Evolutionary conservation across 2,113 vertebrate genomes (phyloP).

Genomic region (Mormyrus iriodes): DNA sequence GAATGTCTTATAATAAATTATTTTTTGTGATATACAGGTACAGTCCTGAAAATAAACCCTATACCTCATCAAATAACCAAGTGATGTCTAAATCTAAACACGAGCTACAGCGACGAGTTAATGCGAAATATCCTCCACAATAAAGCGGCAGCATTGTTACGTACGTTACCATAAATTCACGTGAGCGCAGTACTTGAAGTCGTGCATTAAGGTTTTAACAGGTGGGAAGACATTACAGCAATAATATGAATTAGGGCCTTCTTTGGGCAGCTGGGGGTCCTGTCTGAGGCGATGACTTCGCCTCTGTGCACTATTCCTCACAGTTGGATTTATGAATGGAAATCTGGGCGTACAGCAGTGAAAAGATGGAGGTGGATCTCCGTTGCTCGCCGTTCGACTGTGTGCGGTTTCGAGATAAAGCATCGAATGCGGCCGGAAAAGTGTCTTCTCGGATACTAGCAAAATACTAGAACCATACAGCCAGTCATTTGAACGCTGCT

Average conservation of each 20-base stretch:
- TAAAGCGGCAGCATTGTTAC: not conserved
- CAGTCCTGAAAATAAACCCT: not conserved
- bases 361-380: not conserved
- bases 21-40: not conserved
- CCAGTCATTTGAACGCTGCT: not conserved
- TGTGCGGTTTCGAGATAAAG: not conserved
- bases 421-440: not conserved
- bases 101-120: not conserved
- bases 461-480: not conserved
- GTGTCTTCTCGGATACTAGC: not conserved
- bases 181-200: not conserved
- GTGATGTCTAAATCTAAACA: not conserved
- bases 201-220: not conserved
- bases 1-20: not conserved
- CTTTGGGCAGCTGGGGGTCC: not conserved
- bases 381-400: not conserved
- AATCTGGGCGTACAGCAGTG: conserved; percentile 18
- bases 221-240: not conserved
- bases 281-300: conserved; percentile 1
- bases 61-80: not conserved
- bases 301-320: conserved; percentile 9
- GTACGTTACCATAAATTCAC: not conserved
- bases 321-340: conserved; percentile 39
- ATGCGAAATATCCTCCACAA: not conserved
- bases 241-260: not conserved